Evolutionary conservation across 2,888 invertebrate genomes (phyloP), one percentile per base, ranked within the genome.

Genomic region (Drosophila recens): DNA sequence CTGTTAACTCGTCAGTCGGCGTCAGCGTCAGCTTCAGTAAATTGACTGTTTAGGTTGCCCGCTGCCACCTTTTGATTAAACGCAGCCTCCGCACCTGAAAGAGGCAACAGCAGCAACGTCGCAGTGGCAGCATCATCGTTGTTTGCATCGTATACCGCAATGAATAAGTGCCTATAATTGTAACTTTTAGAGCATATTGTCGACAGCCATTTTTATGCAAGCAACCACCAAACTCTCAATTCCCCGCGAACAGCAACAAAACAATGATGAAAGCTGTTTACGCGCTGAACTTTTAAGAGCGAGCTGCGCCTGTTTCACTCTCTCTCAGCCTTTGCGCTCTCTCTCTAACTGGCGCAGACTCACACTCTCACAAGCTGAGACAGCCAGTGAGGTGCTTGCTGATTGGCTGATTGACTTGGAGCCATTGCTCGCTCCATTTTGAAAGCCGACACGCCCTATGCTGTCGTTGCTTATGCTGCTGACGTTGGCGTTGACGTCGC

Each of bases 121-220:
- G 30, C 43, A 42, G 52, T 38, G 67, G 57, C 63, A 63, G 79
- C 70, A 76, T 79, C 67, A 77, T 76, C 68, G 77, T 65, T 86
- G 80, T 72, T 72, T 70, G 87, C 89, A 82, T 88, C 86, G 80
- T 75, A 75, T 68, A 85, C 84, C 84, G 89, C 89, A 85, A 89
- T 89, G 89, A 89, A 85, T 85, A 84, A 85, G 84, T 89, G 84
- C 81, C 89, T 81, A 85, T 85, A 89, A 85, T 85, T 85, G 84
- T 80, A 84, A 85, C 88, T 84, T 82, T 82, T 80, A 80, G 75
- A 67, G 76, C 72, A 71, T 63, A 65, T 43, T 42, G 69, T 67
- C 79, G 79, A 67, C 80, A 46, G 79, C 79, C 79, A 79, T 79
- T 76, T 79, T 79, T 52, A 63, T 71, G 56, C 51, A 62, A 40